Evolutionary conservation across 2,888 invertebrate genomes (phyloP).

Genomic region (Mimas tiliae): DNA sequence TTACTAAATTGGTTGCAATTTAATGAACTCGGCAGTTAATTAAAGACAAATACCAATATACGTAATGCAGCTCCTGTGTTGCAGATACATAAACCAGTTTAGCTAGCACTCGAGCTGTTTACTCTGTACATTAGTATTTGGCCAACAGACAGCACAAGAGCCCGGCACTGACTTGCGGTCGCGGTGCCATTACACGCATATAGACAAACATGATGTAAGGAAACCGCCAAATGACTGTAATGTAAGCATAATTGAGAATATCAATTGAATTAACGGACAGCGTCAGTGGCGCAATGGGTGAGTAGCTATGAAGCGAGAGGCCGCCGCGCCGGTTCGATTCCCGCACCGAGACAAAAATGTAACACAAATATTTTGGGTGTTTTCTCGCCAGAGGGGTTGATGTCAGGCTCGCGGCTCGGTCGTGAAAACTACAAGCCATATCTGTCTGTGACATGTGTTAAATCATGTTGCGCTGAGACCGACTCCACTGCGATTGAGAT

Average conservation of each 20-base stretch:
- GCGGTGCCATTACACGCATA: constrained; percentile 37
- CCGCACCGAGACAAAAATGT: too few species aligned
- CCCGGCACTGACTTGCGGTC: constrained; percentile 39
- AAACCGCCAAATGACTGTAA: constrained; percentile 7
- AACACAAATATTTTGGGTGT: too few species aligned
- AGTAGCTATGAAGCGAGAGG: too few species aligned
- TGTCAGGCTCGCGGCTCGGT: too few species aligned
- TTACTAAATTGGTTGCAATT: constrained; percentile 1
- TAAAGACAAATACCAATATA: constrained; percentile 40
- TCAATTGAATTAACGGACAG: background rate
- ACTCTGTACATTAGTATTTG: constrained; percentile 35
- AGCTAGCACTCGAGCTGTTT: constrained; percentile 38
- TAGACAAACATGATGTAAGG: constrained; percentile 15
- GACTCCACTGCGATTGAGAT: too few species aligned
- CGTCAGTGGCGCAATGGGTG: too few species aligned
- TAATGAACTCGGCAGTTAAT: constrained; percentile 31
- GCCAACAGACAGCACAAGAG: constrained; percentile 48
- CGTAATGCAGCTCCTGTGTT: constrained; percentile 30
- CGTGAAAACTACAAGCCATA: too few species aligned
- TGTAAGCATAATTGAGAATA: background rate
- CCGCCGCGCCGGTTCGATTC: too few species aligned
- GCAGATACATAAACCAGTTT: constrained; percentile 38
- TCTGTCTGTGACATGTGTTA: too few species aligned
- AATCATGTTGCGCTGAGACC: too few species aligned
- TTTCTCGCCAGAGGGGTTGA: too few species aligned